Percentiles rank a stretch among this genome's conserved stretches.
These are phyloP conservation scores for Synaphobranchus kaupii DNA, from an alignment of 2,797 vertebrate species.

Conservation along the genomic window DNA sequence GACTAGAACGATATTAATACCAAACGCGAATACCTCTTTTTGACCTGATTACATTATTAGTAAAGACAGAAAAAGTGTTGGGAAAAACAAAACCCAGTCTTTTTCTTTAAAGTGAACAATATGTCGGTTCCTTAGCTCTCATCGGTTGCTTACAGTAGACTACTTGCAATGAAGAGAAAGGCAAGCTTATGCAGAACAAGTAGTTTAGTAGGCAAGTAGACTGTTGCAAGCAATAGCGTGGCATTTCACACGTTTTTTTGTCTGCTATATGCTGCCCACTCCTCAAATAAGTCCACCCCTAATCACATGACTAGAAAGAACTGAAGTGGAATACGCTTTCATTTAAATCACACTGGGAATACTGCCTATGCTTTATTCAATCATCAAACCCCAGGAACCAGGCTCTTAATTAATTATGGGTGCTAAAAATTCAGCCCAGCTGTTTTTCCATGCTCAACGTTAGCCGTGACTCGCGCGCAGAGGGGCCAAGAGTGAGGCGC, in stretches of 20 bases:
- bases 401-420: conserved; percentile 81
- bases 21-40: conserved; percentile 64
- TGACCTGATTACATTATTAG: conserved; percentile 69
- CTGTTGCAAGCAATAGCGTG: conserved; percentile 57
- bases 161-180: conserved; percentile 16
- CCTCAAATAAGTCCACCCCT: background rate
- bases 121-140: conserved; percentile 62
- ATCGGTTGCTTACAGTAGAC: conserved; percentile 53
- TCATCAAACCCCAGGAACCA: conserved; percentile 76
- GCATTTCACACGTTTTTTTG: conserved; percentile 15
- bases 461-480: conserved; percentile 53
- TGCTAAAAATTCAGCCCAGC: conserved; percentile 77
- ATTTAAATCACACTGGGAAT: conserved; percentile 67
- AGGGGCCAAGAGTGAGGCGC: conserved; percentile 59
- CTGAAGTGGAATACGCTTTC: conserved; percentile 61
- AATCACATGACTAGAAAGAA: conserved; percentile 46
- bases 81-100: conserved; percentile 55
- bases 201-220: conserved; percentile 58
- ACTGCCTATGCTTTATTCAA: conserved; percentile 75
- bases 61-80: conserved; percentile 55
- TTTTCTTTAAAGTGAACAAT: conserved; percentile 59
- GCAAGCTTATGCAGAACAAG: conserved; percentile 55
- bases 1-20: conserved; percentile 58
- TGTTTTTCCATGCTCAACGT: conserved; percentile 64
- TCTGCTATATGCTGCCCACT: background rate